These are phyloP conservation scores for Scleropages formosus DNA, from an alignment of 2,797 vertebrate genomes.

Conservation along the genomic window DNA sequence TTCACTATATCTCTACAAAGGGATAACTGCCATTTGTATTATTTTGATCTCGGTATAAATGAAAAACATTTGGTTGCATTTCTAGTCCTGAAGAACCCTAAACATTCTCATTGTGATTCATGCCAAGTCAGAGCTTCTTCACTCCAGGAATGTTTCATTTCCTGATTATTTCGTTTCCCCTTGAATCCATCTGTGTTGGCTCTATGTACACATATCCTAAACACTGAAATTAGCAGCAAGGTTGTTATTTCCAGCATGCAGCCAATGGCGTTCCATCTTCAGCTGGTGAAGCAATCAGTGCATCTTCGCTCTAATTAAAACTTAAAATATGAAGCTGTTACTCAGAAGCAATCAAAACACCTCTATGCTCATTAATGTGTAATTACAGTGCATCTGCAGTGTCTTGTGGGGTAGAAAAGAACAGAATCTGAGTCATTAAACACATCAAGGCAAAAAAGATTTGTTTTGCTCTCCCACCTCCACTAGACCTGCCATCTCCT, in stretches of 20 bases:
- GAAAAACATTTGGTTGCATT: no score
- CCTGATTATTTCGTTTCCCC: background rate
- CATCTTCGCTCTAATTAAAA: constrained; percentile 28
- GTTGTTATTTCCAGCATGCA: background rate
- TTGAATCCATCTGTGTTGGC: background rate
- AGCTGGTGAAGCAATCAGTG: constrained; percentile 16
- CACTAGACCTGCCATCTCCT: no score
- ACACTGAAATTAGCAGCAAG: background rate
- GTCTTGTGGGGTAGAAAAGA: constrained; percentile 24
- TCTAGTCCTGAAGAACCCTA: background rate
- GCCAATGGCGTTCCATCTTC: background rate
- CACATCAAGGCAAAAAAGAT: constrained; percentile 18
- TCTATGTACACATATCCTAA: background rate
- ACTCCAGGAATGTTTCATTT: background rate
- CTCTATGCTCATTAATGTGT: constrained; percentile 29
- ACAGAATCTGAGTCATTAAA: constrained; percentile 16
- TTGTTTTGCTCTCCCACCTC: background rate
- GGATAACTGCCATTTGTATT: no score
- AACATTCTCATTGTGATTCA: background rate
- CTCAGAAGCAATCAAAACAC: constrained; percentile 32
- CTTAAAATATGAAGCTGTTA: constrained; percentile 23
- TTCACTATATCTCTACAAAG: no score
- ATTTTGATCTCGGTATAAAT: no score
- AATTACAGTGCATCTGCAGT: constrained; percentile 24
- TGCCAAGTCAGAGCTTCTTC: background rate